Conservation (phyloP, 2,797 vertebrate species). For the Mormyrops boulengeri region DNA sequence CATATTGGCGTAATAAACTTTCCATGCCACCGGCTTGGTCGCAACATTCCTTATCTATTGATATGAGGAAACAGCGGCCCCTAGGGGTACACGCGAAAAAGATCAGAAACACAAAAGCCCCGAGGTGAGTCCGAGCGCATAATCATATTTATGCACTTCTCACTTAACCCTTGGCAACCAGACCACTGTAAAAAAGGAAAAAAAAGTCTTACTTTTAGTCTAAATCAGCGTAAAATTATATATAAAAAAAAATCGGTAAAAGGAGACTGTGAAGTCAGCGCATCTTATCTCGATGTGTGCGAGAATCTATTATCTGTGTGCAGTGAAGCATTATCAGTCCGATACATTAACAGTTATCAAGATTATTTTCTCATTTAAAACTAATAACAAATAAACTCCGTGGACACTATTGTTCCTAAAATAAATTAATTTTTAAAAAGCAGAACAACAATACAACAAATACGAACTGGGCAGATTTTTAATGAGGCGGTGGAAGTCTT, state of each 20-base stretch:
- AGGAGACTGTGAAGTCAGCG: not conserved
- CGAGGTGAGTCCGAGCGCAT: not conserved
- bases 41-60: constrained; percentile 30
- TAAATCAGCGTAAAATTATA: not conserved
- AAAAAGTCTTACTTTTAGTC: not conserved
- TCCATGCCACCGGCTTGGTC: not conserved
- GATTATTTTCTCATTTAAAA: not conserved
- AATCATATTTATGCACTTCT: not conserved
- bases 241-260: not conserved
- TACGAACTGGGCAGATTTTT: not conserved
- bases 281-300: not conserved
- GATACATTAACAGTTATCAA: not conserved
- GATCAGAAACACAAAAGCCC: not conserved
- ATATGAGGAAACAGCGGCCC: constrained; percentile 69
- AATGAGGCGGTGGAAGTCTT: not conserved
- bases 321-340: not conserved
- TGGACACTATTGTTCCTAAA: not conserved
- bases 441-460: not conserved
- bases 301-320: not conserved
- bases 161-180: not conserved
- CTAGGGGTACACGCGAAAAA: constrained; percentile 48
- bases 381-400: not conserved
- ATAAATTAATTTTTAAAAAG: not conserved
- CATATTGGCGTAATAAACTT: not conserved
- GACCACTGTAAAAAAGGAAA: not conserved